Evolutionary conservation across 2,888 invertebrate genomes (phyloP), one percentile per base, ranked within the genome.

Genomic region (Lepidonotus clava): DNA sequence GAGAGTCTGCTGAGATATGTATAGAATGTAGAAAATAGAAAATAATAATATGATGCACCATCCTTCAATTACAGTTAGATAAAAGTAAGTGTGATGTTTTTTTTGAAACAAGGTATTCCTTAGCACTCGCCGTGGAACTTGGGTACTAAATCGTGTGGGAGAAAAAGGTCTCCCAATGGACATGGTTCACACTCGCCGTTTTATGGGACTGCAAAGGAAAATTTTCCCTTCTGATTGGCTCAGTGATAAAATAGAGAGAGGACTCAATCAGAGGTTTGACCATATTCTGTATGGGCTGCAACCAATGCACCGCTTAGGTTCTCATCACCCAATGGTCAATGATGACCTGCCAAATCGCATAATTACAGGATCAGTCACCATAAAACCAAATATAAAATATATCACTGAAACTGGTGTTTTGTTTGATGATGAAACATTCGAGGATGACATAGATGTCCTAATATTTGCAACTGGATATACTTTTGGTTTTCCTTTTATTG

Each of bases 91-190:
- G n/a, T n/a, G n/a, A n/a, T n/a, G n/a, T n/a, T n/a, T n/a, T n/a
- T n/a, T n/a, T n/a, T n/a, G n/a, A n/a, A n/a, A n/a, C n/a, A 86
- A 94, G 94, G 94, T 94, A 0, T 94, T 92, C 41, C 91, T 94
- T 21, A 94, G 94, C 56, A 95, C 95, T 0, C 90, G 95, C 1
- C 89, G 94, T 11, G 95, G 95, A 18, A 89, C 94, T 0, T 95
- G 95, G 95, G 90, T 95, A 8, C 90, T 94, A 86, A 93, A 94
- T 86, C 89, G 95, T 24, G 91, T 94, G 11, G 87, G 66, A 4
- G 88, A 90, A 21, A 83, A 90, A 6, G 94, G 93, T 0, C 32
- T 89, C 0, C 93, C 94, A 0, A 38, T 89, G 0, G 93, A 93
- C 86, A 89, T 93, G 90, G n/a, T n/a, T n/a, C n/a, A n/a, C n/a